Conservation (phyloP, 2,888 invertebrate genomes). For the Cacoxenus indagator region DNA sequence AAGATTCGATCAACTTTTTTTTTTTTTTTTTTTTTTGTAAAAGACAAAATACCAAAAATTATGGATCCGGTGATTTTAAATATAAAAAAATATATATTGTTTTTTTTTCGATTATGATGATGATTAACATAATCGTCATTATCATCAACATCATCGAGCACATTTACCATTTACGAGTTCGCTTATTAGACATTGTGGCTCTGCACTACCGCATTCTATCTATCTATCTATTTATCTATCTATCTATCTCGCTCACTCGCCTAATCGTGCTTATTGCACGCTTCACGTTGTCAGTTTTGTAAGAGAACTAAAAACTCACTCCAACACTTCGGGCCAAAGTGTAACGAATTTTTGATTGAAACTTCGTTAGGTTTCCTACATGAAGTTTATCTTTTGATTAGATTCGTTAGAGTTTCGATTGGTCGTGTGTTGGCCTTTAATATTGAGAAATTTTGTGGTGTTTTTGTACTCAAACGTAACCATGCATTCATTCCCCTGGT, state of each 20-base stretch:
- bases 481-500: no score
- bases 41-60: conserved; percentile 4
- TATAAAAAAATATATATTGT: conserved; percentile 21
- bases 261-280: not conserved
- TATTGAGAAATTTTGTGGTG: conserved; percentile 44
- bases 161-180: conserved; percentile 57
- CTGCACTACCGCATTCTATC: no score
- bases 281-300: not conserved
- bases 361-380: conserved; percentile 60
- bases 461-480: not conserved
- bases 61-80: conserved; percentile 4
- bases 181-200: conserved; percentile 59
- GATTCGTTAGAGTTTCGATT: conserved; percentile 59
- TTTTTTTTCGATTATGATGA: not conserved
- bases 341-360: conserved; percentile 64
- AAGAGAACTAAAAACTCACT: no score
- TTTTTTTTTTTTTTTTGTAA: not conserved
- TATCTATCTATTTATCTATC: no score
- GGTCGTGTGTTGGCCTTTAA: conserved; percentile 37
- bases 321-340: conserved; percentile 43
- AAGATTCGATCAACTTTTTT: conserved; percentile 35
- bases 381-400: conserved; percentile 63
- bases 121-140: conserved; percentile 40
- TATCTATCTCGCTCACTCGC: no score
- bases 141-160: conserved; percentile 47